These are phyloP conservation scores for Chymomyza caudatula DNA, from an alignment of 2,888 invertebrate genomes.

Conservation along the genomic window DNA sequence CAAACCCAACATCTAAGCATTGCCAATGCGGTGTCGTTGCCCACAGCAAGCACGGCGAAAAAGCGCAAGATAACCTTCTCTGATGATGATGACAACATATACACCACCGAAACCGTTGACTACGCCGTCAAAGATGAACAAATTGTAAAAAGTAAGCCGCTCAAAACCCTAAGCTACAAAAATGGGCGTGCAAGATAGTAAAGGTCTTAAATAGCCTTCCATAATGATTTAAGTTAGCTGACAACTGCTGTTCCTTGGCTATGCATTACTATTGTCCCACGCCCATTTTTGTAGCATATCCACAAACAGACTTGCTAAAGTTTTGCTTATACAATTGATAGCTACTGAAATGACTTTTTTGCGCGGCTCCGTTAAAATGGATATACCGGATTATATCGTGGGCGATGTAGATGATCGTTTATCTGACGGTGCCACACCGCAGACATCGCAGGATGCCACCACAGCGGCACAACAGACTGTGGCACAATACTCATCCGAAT, in stretches of 20 bases:
- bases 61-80: conserved; percentile 78
- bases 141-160: conserved; percentile 74
- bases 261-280: too few species aligned
- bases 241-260: too few species aligned
- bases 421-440: conserved; percentile 71
- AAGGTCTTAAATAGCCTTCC: too few species aligned
- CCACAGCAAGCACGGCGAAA: conserved; percentile 59
- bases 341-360: conserved; percentile 78
- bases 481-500: conserved; percentile 76
- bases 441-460: conserved; percentile 74
- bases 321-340: conserved; percentile 31
- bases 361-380: conserved; percentile 79
- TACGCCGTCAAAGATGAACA: conserved; percentile 74
- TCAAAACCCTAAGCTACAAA: too few species aligned
- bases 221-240: too few species aligned
- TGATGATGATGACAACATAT: conserved; percentile 77
- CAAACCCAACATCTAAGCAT: conserved; percentile 60
- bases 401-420: conserved; percentile 77
- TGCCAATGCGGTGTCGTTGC: conserved; percentile 63
- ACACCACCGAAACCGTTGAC: conserved; percentile 76
- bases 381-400: conserved; percentile 80
- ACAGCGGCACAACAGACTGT: conserved; percentile 71
- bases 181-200: too few species aligned
- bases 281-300: too few species aligned
- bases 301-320: too few species aligned